Evolutionary conservation across 2,113 vertebrate species (phyloP), one percentile per base, ranked within the genome.

Genomic region (Entomyzon cyanotis): DNA sequence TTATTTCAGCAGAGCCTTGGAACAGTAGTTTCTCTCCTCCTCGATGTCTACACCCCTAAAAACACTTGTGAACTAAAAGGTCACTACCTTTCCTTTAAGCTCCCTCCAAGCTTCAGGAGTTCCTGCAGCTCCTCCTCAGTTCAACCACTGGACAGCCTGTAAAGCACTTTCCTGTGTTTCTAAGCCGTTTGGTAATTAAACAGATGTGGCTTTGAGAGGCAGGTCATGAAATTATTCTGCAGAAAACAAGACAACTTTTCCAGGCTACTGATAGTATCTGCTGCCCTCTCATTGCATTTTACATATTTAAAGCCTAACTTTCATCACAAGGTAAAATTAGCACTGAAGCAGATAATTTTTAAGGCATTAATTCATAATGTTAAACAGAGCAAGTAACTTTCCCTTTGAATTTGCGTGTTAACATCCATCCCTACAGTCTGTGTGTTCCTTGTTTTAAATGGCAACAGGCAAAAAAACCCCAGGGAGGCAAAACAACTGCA

Each of bases 301-400:
- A 79, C 83, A 79, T 73, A 79, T 95, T 95, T 96, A 89, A 92
- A 95, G 52, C 49, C 49, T 52, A 90, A 67, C 52, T 96, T 93
- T 30, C 25, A 90, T 62, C 37, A 81, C 58, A 93, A 93, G 88
- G 83, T 89, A 90, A 92, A 89, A 94, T 96, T 62, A 92, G 64
- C 88, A 96, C 56, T 90, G 88, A 93, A 92, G 94, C 83, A 93
- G 73, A 58, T 87, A 87, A 94, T 90, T 84, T 93, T 87, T 76
- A 87, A 96, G 92, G 90, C 90, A 84, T 87, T 60, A 89, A 10
- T 90, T 95, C 76, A 53, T 92, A 82, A 90, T 82, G 90, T 84
- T 84, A 93, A 96, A 76, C 69, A 92, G 62, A 95, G 64, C 73
- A 96, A 95, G 74, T 65, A 64, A 88, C 71, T 93, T 92, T 88